phyloP scores from a whole-genome alignment of 2,113 vertebrate genomes.

The Hyaena hyaena region DNA sequence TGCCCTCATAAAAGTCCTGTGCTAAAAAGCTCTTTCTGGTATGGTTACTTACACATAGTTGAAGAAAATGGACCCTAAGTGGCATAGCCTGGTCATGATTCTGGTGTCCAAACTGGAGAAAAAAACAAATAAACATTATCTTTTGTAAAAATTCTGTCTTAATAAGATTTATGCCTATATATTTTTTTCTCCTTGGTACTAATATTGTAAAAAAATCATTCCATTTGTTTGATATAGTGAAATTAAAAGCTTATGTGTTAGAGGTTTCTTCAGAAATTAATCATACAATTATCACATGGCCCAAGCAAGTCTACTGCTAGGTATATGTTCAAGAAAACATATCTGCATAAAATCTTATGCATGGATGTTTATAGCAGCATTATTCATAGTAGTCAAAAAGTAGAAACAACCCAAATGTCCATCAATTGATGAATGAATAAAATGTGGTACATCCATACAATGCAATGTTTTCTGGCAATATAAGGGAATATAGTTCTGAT shows the following conservation, averaged over 20 bases:
- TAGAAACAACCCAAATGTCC: background rate
- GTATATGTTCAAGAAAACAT: background rate
- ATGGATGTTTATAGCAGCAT: background rate
- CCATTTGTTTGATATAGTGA: background rate
- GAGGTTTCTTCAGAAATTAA: conserved; percentile 13
- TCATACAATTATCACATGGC: background rate
- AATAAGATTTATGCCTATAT: background rate
- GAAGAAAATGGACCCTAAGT: background rate
- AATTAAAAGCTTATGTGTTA: background rate
- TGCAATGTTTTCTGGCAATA: background rate
- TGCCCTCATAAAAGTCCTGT: background rate
- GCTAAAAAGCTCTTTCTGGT: background rate
- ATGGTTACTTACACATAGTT: background rate
- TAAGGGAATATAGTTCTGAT: background rate
- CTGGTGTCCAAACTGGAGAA: background rate
- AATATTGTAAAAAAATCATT: background rate
- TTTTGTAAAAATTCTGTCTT: conserved; percentile 3
- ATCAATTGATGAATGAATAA: background rate
- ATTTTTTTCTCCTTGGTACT: background rate
- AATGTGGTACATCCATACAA: background rate
- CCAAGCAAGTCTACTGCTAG: background rate
- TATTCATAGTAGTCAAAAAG: background rate
- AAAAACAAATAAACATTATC: background rate
- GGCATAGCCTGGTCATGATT: background rate
- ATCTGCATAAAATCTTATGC: background rate